Conservation (phyloP, 2,888 invertebrate species). For the Aleiodes leptofemur region DNA sequence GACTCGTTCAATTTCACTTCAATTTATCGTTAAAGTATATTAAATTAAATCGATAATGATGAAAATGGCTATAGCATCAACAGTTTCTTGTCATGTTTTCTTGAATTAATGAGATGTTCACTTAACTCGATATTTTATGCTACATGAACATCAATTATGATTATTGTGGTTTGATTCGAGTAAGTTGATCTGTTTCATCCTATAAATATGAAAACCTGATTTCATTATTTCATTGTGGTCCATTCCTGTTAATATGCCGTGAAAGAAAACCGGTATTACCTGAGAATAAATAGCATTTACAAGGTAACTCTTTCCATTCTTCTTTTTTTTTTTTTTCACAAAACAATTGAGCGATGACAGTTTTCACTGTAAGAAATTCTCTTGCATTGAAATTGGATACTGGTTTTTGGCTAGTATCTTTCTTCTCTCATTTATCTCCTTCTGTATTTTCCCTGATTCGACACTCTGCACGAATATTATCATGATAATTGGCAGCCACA, state of each 20-base stretch:
- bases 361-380: not conserved
- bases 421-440: not conserved
- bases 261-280: constrained; percentile 17
- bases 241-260: not conserved
- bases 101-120: constrained; percentile 28
- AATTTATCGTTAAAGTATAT: not conserved
- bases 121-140: constrained; percentile 25
- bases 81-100: constrained; percentile 17
- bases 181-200: constrained; percentile 15
- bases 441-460: constrained; percentile 22
- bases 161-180: constrained; percentile 11
- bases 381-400: constrained; percentile 41
- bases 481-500: constrained; percentile 63
- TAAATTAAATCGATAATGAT: constrained; percentile 22
- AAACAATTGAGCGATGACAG: constrained; percentile 14
- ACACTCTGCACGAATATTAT: constrained; percentile 53
- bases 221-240: constrained; percentile 4
- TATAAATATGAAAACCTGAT: constrained; percentile 12
- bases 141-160: constrained; percentile 31
- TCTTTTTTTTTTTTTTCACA: not conserved
- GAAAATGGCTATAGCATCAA: not conserved
- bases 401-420: constrained; percentile 29
- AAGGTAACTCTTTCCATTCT: constrained; percentile 35
- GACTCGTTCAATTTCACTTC: constrained; percentile 4
- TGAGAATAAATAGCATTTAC: constrained; percentile 36